phyloP scores from a whole-genome alignment of 1,140 invertebrate genomes.

The Cheumatopsyche charites region DNA sequence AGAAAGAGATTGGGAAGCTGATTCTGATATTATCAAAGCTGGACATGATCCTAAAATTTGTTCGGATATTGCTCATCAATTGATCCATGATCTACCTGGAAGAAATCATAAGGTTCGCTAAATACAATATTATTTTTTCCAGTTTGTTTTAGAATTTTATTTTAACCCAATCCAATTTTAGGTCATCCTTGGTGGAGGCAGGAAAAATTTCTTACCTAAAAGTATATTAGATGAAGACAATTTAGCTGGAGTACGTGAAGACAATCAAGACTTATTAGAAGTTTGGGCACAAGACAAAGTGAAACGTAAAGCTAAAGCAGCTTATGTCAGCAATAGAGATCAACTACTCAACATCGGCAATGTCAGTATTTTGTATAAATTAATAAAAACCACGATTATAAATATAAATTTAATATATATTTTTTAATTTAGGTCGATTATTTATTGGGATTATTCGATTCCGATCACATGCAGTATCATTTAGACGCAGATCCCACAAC shows the following conservation, averaged over 20 bases:
- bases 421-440: constrained; percentile 61
- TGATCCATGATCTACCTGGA: constrained; percentile 72
- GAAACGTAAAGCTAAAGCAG: constrained; percentile 33
- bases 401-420: neutral
- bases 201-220: constrained; percentile 64
- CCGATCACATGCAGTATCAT: constrained; percentile 65
- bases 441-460: constrained; percentile 67
- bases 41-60: constrained; percentile 59
- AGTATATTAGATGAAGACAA: constrained; percentile 58
- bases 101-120: constrained; percentile 63
- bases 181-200: constrained; percentile 73
- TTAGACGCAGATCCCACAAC: constrained; percentile 57
- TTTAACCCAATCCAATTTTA: no score
- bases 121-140: no score
- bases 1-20: constrained; percentile 79
- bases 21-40: constrained; percentile 63
- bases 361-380: constrained; percentile 21
- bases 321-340: constrained; percentile 41
- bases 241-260: constrained; percentile 59
- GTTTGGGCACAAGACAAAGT: constrained; percentile 58
- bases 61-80: constrained; percentile 77
- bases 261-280: constrained; percentile 58
- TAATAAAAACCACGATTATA: neutral
- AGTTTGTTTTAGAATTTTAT: no score
- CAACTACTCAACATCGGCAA: constrained; percentile 16